These are phyloP conservation scores for Crotalus adamanteus DNA, from an alignment of 2,797 vertebrate species.

Conservation along the genomic window DNA sequence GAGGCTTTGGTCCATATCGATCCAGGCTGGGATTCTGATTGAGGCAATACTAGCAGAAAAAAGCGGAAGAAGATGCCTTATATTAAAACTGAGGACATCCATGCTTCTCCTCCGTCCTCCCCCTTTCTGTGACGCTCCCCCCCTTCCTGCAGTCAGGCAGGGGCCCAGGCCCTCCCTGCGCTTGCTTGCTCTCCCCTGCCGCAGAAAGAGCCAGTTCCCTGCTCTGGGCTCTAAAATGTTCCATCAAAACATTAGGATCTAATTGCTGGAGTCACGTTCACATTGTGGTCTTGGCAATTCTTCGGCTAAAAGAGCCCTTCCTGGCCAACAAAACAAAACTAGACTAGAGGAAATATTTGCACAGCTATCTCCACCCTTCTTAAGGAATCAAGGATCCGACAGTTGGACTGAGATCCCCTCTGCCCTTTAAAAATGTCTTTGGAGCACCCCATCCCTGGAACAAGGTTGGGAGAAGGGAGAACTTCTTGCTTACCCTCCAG, in stretches of 20 bases:
- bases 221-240: background rate
- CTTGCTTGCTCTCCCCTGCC: background rate
- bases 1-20: slow-evolving; percentile 58
- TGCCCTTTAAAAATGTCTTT: background rate
- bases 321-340: background rate
- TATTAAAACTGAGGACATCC: background rate
- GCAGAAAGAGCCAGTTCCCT: background rate
- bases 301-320: background rate
- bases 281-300: background rate
- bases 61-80: too few species aligned
- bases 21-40: slow-evolving; percentile 64
- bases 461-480: background rate
- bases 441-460: background rate
- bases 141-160: background rate
- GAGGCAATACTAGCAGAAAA: slow-evolving; percentile 55
- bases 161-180: background rate
- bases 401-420: too few species aligned
- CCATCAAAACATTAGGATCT: background rate
- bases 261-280: background rate
- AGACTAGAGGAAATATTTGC: background rate
- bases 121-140: background rate
- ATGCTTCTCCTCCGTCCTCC: background rate
- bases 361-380: background rate
- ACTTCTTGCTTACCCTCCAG: slow-evolving; percentile 66
- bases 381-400: background rate